phyloP scores from a whole-genome alignment of 1,140 invertebrate genomes.

The Drosophila tani region DNA sequence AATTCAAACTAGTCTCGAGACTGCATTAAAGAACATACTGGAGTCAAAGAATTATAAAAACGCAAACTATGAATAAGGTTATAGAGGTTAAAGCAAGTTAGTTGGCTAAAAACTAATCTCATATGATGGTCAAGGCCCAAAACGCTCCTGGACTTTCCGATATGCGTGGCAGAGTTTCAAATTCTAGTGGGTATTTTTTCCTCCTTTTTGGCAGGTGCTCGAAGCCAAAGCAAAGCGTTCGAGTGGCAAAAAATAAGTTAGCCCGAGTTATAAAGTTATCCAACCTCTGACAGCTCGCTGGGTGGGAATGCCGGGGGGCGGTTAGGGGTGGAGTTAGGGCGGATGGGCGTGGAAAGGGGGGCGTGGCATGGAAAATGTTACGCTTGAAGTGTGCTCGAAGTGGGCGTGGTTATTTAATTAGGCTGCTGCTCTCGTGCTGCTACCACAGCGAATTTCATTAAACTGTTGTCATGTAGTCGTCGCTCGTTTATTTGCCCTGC shows the following conservation, averaged over 20 bases:
- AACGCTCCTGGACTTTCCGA: not conserved
- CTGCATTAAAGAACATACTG: not conserved
- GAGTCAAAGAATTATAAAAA: too few relatives aligned
- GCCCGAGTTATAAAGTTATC: conserved; percentile 42
- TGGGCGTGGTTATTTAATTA: conserved; percentile 51
- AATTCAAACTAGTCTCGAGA: not conserved
- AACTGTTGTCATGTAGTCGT: conserved; percentile 43
- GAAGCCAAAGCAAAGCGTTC: conserved; percentile 48
- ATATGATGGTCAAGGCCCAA: not conserved
- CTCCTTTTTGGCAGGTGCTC: conserved; percentile 23
- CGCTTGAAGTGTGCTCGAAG: conserved; percentile 23
- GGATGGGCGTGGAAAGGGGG: not conserved
- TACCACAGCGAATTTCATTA: conserved; percentile 33
- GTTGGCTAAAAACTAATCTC: not conserved
- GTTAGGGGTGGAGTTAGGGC: too few relatives aligned
- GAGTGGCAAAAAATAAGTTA: conserved; percentile 54
- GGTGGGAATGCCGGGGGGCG: not conserved
- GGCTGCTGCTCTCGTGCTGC: conserved; percentile 15
- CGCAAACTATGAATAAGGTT: not conserved
- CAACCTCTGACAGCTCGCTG: conserved; percentile 25
- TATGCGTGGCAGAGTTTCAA: conserved; percentile 13
- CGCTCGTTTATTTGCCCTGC: conserved; percentile 37
- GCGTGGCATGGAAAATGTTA: conserved; percentile 21
- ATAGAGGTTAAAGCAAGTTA: not conserved
- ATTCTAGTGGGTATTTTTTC: conserved; percentile 7